Conservation (phyloP, 2,113 vertebrate species). For the Nothocercus nigrocapillus region DNA sequence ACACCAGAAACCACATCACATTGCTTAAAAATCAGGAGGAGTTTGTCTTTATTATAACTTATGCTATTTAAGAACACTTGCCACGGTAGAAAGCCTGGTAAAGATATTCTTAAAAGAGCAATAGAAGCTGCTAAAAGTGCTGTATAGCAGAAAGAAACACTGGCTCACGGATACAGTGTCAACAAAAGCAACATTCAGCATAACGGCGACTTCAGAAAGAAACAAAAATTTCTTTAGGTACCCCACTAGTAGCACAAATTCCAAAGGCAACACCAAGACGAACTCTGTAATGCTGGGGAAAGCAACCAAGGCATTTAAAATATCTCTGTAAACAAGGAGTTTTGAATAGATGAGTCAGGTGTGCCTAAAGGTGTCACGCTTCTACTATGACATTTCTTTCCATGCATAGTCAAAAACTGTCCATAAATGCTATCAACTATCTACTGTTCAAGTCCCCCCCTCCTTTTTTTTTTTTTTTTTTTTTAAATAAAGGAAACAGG, state of each 20-base stretch:
- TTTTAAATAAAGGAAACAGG: slow-evolving; percentile 84
- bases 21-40: neutral
- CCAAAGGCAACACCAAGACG: neutral
- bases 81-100: neutral
- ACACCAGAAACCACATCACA: neutral
- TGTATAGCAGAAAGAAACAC: neutral
- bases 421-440: slow-evolving; percentile 68
- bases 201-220: neutral
- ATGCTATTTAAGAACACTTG: neutral
- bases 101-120: neutral
- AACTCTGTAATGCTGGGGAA: neutral
- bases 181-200: neutral
- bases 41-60: neutral
- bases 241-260: neutral
- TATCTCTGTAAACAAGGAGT: neutral
- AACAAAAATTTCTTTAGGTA: neutral
- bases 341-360: slow-evolving; percentile 41
- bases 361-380: slow-evolving; percentile 8
- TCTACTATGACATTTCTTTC: neutral
- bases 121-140: neutral
- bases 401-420: slow-evolving; percentile 47
- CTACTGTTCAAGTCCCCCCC: slow-evolving; percentile 51
- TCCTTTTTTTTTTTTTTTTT: neutral
- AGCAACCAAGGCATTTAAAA: neutral
- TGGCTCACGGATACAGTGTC: neutral